phyloP scores from a whole-genome alignment of 2,888 invertebrate species.

The Melipona beecheii region DNA sequence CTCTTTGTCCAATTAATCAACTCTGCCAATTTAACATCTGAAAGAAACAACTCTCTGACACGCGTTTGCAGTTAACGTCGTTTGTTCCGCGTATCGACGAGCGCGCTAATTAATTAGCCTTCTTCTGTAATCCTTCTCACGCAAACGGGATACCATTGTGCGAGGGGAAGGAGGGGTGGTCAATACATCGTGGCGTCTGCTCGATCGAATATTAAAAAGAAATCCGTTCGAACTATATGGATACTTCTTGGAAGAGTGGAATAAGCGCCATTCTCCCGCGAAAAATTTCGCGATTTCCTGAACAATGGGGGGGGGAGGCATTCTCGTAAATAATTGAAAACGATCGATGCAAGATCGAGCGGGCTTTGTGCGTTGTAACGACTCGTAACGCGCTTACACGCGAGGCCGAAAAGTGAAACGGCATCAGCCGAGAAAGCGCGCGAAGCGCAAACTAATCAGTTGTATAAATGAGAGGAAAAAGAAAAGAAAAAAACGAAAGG shows the following conservation, averaged over 20 bases:
- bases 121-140: background rate
- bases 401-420: conserved; percentile 2
- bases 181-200: background rate
- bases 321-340: conserved; percentile 2
- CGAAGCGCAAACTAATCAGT: background rate
- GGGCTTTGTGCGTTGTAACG: conserved; percentile 5
- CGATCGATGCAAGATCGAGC: background rate
- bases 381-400: background rate
- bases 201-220: background rate
- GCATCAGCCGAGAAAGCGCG: background rate
- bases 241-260: background rate
- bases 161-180: background rate
- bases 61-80: background rate
- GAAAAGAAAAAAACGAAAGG: background rate
- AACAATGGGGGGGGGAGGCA: background rate
- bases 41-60: background rate
- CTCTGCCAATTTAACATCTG: background rate
- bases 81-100: background rate
- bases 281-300: background rate
- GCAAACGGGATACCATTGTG: too few relatives aligned
- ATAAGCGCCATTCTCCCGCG: background rate
- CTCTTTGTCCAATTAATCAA: background rate
- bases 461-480: background rate
- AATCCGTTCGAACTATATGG: background rate
- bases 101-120: background rate